Conservation (phyloP, 1,140 invertebrate genomes). For the Hylaeus anthracinus region DNA sequence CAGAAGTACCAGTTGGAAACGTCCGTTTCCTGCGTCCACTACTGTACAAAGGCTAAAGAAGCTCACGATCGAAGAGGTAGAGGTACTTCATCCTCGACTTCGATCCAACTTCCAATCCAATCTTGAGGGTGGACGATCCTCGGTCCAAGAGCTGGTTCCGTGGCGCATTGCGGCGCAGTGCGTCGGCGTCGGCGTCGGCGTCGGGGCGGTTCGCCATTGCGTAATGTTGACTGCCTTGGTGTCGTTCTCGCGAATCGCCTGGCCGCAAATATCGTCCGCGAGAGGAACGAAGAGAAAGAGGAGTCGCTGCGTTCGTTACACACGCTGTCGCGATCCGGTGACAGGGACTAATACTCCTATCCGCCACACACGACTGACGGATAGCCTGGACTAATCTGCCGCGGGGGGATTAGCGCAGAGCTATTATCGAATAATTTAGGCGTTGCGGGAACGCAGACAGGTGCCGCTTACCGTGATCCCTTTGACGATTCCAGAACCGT, state of each 20-base stretch:
- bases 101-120: too few relatives aligned
- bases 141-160: not conserved
- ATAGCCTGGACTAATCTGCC: slow-evolving; percentile 47
- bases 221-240: slow-evolving; percentile 46
- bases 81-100: too few relatives aligned
- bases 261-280: slow-evolving; percentile 41
- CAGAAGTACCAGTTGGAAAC: too few relatives aligned
- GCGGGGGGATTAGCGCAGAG: slow-evolving; percentile 32
- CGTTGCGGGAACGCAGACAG: slow-evolving; percentile 25
- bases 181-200: slow-evolving; percentile 12
- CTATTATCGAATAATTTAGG: slow-evolving; percentile 58
- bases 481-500: slow-evolving; percentile 15
- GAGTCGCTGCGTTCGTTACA: slow-evolving; percentile 49
- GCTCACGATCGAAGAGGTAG: too few relatives aligned
- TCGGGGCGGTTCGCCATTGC: slow-evolving; percentile 21
- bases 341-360: slow-evolving; percentile 66
- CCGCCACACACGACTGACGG: slow-evolving; percentile 44
- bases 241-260: slow-evolving; percentile 44
- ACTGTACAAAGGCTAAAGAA: too few relatives aligned
- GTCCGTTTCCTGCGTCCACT: too few relatives aligned
- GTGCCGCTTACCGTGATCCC: slow-evolving; percentile 6
- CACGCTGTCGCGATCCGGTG: slow-evolving; percentile 48
- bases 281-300: slow-evolving; percentile 14
- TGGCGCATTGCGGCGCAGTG: slow-evolving; percentile 21
- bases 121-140: not conserved